phyloP scores from a whole-genome alignment of 2,113 vertebrate genomes.

The Crocuta crocuta region DNA sequence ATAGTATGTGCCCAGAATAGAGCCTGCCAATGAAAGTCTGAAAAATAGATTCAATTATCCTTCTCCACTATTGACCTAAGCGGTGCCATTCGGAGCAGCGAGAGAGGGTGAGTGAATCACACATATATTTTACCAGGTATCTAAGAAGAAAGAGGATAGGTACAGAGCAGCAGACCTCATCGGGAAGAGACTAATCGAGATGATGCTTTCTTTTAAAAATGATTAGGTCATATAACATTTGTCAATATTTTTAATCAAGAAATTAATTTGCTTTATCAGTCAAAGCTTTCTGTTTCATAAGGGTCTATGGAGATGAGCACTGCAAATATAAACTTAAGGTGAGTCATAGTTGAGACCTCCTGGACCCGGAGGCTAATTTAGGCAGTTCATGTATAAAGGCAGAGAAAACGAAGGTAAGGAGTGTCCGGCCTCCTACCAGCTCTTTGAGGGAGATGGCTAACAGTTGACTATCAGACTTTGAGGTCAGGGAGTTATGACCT shows the following conservation, averaged over 20 bases:
- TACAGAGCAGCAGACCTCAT: background rate
- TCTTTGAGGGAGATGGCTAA: background rate
- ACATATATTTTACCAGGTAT: slow-evolving; percentile 9
- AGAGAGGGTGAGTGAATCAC: background rate
- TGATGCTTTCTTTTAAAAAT: slow-evolving; percentile 1
- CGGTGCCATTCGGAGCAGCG: slow-evolving; percentile 13
- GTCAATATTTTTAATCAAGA: background rate
- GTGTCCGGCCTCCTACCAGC: background rate
- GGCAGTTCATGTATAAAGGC: background rate
- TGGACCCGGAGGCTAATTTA: background rate
- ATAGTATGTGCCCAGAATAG: slow-evolving; percentile 63
- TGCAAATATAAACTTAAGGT: background rate
- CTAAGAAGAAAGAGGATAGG: slow-evolving; percentile 40
- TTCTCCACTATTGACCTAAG: slow-evolving; percentile 40
- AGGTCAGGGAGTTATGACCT: background rate
- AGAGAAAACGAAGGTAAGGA: background rate
- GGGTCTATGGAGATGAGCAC: background rate
- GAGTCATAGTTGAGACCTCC: background rate
- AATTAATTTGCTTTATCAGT: background rate
- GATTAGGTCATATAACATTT: background rate
- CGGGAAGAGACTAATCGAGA: background rate
- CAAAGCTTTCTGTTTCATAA: background rate
- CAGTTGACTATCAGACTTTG: background rate
- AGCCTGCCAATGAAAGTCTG: background rate
- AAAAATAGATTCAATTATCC: slow-evolving; percentile 57